These are phyloP conservation scores for Choreutis nemorana DNA, from an alignment of 2,888 invertebrate genomes.

Conservation along the genomic window DNA sequence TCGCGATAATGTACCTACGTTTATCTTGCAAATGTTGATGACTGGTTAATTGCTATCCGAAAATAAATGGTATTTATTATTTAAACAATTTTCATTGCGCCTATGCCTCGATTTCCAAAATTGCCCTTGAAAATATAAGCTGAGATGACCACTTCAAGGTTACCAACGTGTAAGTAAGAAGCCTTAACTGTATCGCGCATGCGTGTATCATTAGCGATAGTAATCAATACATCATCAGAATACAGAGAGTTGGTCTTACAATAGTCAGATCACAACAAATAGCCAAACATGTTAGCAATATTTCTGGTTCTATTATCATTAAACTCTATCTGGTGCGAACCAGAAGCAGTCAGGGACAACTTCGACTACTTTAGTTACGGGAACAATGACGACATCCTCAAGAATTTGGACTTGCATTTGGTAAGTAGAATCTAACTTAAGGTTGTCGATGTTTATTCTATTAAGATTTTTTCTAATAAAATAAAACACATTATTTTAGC, in stretches of 20 bases:
- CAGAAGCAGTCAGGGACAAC: slow-evolving; percentile 53
- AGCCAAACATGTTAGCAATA: slow-evolving; percentile 33
- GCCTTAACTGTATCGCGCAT: slow-evolving; percentile 31
- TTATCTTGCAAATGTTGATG: slow-evolving; percentile 26
- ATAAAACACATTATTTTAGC: slow-evolving; percentile 22
- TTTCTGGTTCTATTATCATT: slow-evolving; percentile 26
- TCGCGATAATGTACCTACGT: slow-evolving; percentile 9
- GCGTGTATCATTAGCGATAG: slow-evolving; percentile 25
- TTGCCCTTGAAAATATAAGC: slow-evolving; percentile 37
- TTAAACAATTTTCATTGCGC: slow-evolving; percentile 22
- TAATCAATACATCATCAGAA: slow-evolving; percentile 42
- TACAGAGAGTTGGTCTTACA: slow-evolving; percentile 21
- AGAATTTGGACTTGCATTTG: slow-evolving; percentile 44
- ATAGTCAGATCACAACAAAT: slow-evolving; percentile 35
- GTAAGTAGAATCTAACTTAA: slow-evolving; percentile 23
- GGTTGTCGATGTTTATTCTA: neutral
- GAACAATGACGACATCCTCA: slow-evolving; percentile 41
- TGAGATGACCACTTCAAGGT: slow-evolving; percentile 14
- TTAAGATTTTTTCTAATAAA: neutral
- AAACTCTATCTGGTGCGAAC: slow-evolving; percentile 38
- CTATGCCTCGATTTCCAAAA: slow-evolving; percentile 14
- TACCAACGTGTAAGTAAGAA: slow-evolving; percentile 17
- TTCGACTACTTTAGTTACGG: slow-evolving; percentile 56
- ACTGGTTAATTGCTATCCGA: slow-evolving; percentile 30
- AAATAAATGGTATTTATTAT: slow-evolving; percentile 41